phyloP scores from a whole-genome alignment of 2,113 vertebrate species.

The Meleagris gallopavo region DNA sequence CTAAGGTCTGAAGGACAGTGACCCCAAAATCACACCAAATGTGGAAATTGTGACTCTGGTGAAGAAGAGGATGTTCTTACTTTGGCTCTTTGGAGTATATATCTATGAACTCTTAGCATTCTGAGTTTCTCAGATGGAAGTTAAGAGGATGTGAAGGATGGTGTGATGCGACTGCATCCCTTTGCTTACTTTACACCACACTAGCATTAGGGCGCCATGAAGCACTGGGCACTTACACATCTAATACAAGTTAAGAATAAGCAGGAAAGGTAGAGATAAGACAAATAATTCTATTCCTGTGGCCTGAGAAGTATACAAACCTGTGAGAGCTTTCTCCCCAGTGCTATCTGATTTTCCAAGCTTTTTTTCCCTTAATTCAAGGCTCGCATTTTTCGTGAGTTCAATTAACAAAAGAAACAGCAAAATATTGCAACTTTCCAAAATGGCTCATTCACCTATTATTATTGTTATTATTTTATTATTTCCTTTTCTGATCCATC shows the following conservation, averaged over 20 bases:
- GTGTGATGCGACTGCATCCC: neutral
- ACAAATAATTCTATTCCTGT: conserved; percentile 44
- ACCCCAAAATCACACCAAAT: neutral
- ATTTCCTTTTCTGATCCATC: neutral
- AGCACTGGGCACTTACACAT: neutral
- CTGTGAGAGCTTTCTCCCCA: conserved; percentile 3
- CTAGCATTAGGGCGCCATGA: neutral
- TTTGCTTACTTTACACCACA: neutral
- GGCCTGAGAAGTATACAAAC: neutral
- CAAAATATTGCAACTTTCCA: neutral
- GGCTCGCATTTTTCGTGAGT: neutral
- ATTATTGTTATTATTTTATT: neutral
- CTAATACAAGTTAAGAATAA: neutral
- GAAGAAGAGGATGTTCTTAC: neutral
- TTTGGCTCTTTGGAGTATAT: neutral
- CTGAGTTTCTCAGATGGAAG: neutral
- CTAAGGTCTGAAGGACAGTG: neutral
- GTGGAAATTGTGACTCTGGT: neutral
- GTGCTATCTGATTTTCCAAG: conserved; percentile 14
- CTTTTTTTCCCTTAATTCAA: conserved; percentile 10
- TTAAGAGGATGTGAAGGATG: neutral
- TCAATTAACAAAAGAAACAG: too few species aligned
- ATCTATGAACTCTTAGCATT: neutral
- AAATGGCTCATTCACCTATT: neutral
- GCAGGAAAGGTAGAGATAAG: conserved; percentile 5